Percentiles rank a stretch among this genome's conserved stretches.
Evolutionary conservation across 2,888 invertebrate genomes (phyloP).

Genomic region (Drosophila nr. medialis): DNA sequence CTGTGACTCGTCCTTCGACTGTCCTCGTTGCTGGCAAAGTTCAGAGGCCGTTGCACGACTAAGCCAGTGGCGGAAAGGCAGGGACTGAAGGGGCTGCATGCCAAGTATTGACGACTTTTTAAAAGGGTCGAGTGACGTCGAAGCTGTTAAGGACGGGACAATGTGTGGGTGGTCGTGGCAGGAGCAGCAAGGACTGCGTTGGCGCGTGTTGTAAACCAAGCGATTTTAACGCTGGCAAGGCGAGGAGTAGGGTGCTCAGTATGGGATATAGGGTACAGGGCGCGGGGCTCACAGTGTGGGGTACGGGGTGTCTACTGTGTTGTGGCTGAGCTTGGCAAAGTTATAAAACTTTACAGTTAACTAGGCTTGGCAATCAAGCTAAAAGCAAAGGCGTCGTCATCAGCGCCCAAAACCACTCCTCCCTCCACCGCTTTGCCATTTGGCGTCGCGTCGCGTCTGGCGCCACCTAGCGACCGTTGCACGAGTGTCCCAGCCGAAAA

Average conservation of each 20-base stretch:
- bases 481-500: constrained; percentile 39
- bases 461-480: constrained; percentile 73
- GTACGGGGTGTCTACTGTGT: constrained; percentile 15
- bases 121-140: constrained; percentile 75
- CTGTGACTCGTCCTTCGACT: constrained; percentile 41
- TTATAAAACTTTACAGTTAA: constrained; percentile 82
- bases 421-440: constrained; percentile 20
- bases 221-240: constrained; percentile 73
- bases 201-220: constrained; percentile 80
- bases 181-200: constrained; percentile 34
- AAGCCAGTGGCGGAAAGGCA: constrained; percentile 18
- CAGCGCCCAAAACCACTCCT: constrained; percentile 40
- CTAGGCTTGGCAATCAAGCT: constrained; percentile 82
- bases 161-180: constrained; percentile 15
- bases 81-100: constrained; percentile 29
- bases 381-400: constrained; percentile 80
- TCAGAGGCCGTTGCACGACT: constrained; percentile 70
- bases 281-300: constrained; percentile 3
- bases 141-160: constrained; percentile 54
- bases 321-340: constrained; percentile 59
- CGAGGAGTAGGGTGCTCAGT: constrained; percentile 10
- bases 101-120: constrained; percentile 80
- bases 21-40: constrained; percentile 45
- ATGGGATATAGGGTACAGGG: background rate
- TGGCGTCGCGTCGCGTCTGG: constrained; percentile 63